phyloP scores from a whole-genome alignment of 1,140 invertebrate genomes.

The Drosophila parabipectinata region DNA sequence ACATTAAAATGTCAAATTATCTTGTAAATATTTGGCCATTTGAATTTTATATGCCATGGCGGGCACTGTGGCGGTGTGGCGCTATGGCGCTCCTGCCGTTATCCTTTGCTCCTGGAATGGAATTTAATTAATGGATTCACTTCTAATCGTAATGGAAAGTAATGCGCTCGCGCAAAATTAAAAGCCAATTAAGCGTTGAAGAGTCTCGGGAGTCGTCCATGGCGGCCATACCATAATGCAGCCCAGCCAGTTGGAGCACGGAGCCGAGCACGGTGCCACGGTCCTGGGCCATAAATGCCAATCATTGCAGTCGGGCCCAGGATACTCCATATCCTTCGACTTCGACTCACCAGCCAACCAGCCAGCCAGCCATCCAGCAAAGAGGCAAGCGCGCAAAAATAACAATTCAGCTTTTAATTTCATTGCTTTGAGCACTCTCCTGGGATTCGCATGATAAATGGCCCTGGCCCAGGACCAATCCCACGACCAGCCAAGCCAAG shows the following conservation, averaged over 20 bases:
- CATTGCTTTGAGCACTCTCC: constrained; percentile 70
- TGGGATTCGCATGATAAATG: constrained; percentile 70
- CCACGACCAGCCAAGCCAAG: constrained; percentile 22
- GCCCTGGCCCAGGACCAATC: constrained; percentile 2
- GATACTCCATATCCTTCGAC: constrained; percentile 5
- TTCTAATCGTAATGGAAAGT: constrained; percentile 50
- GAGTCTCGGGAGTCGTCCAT: not conserved
- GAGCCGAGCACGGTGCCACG: not conserved
- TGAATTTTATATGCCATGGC: constrained; percentile 25
- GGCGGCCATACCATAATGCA: constrained; percentile 14
- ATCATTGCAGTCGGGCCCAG: constrained; percentile 54
- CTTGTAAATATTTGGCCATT: constrained; percentile 48
- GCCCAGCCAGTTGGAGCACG: not conserved
- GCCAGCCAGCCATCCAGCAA: not conserved
- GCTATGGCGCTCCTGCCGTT: not conserved
- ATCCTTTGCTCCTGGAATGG: not conserved
- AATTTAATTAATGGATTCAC: constrained; percentile 48
- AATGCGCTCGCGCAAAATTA: constrained; percentile 46
- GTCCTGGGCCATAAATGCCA: constrained; percentile 53
- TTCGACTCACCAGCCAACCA: not conserved
- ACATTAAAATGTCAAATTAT: constrained; percentile 55
- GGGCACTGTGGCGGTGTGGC: not conserved
- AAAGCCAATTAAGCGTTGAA: constrained; percentile 54
- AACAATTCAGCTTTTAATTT: constrained; percentile 75
- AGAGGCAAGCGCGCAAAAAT: constrained; percentile 44